Base-by-base conservation (phyloP, 2,888 invertebrate species). In the Tenthredo mesomela region DNA sequence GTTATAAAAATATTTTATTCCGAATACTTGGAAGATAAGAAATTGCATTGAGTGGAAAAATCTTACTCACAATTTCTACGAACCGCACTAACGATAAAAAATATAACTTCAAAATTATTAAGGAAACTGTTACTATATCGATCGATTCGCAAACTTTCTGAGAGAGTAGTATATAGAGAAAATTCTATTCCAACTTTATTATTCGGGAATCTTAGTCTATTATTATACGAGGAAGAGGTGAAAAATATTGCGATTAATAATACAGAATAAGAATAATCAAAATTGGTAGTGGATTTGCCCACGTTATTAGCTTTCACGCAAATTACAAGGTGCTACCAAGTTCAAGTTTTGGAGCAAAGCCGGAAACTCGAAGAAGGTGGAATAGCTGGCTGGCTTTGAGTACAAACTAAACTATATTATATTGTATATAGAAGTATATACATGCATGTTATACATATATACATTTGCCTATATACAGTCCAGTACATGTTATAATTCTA, bases 291-390 rank as follows among this genome's bases (percentile, higher is more conserved):
- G 15, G 33, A 71, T 47, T 71, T 18, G 29, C 21, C 21, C 85
- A 85, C 84, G 47, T 85, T 85, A 86, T 86, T 87, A 86, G 86
- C 87, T 87, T 86, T 86, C 85, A 87, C 86, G 85, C 65, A 86
- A 87, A 87, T 87, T 87, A 84, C 85, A 58, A 85, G 84, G 84
- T 82, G 67, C 29, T 33, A 61, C 67, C 18, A 33, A 33, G 67
- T 67, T 67, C 67, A 33, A 33, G 67, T 67, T 77, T 86, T 77
- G 9, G 78, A 73, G 82, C 18, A 67, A 33, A 67, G 67, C 67
- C 33, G 67, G 67, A 33, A 67, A 67, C 67, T 67, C 33, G 33
- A 67, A 29, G 67, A 67, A 67, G 33, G 33, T 18, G 12, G 67
- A 33, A 67, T 67, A 25, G 29, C 67, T 67, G 67, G 61, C 61